Evolutionary conservation across 2,888 invertebrate genomes (phyloP), one percentile per base, ranked within the genome.

Genomic region (Sabatieria punctata): DNA sequence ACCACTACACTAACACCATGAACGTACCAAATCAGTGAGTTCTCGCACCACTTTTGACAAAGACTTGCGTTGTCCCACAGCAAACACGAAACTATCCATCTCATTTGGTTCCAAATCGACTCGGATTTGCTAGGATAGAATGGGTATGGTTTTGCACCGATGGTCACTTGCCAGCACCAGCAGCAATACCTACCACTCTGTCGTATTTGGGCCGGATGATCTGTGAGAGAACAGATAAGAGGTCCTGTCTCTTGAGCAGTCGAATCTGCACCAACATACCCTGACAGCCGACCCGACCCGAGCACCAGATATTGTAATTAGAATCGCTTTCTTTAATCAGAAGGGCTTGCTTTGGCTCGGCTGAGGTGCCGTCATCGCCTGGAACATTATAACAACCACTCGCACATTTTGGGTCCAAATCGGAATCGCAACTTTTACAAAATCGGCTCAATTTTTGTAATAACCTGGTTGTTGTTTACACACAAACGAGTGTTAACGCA

Each of bases 201-300:
- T 97, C 97, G 49, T 79, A 74, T 30, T 78, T 75, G 0, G 91
- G 91, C 48, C 82, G 75, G 63, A 89, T 78, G 50, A 85, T 68
- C 35, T 85, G 81, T 1, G 85, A 74, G 1, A 91, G 68, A 13
- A 88, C 75, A 44, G 85, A 82, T 2, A 95, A 80, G 44, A 97
- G 70, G 68, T 97, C 95, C 73, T 97, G 97, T 35, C 97, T 76
- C 75, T 89, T 95, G 44, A 93, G 78, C 53, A 95, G 77, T 65
- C 85, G 85, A 44, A 97, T 72, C 61, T 95, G 91, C 1, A 93
- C 82, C 46, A 95, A 72, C 88, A 95, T 88, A 30, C 93, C 93
- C 65, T 93, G 91, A 59, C 91, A 88, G 64, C 88, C 89, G 15
- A 81, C 78, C 33, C 95, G 73, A 0, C 95, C 95, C 55, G 86